Base-by-base conservation (phyloP, 2,888 invertebrate genomes). In the Drosophila borborema region DNA sequence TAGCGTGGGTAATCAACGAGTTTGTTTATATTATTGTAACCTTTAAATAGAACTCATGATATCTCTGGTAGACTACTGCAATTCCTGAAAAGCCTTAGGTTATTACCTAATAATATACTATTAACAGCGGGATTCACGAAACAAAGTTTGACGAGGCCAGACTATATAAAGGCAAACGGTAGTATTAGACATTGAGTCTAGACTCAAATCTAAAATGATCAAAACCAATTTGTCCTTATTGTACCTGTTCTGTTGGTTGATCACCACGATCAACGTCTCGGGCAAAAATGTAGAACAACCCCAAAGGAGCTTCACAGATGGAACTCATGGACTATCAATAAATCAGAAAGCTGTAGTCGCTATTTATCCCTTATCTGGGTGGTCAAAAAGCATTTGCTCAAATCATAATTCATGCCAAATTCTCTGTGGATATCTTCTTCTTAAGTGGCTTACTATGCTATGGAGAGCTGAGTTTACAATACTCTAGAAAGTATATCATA, bases 271-370 rank as follows among this genome's bases (percentile, higher is more conserved):
- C 20, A 20, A 20, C 20, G 20, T 2, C 20, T 20, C 20, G 20
- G 20, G 20, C 20, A 20, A 20, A 20, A 20, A 23, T 12, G 7
- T 55, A 14, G 46, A 54, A 3, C 3, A 40, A 2, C 59, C 59
- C 3, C 1, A 0, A 23, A 23, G 23, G 2, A 20, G 20, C 20
- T 0, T n/a, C 6, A 23, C 60, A 9, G 6, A 18, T 74, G 0
- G 34, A 40, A 0, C 28, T 46, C 1, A 14, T n/a, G n/a, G 61
- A 74, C 7, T 74, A 65, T 34, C 40, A 49, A 23, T 28, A 51
- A 2, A 7, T 73, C 1, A 31, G 45, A 10, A 70, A 68, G 18
- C 36, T 73, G 12, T 66, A 64, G 1, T 40, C 51, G 23, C 38
- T 20, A 2, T 20, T 20, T 20, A 20, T 20, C 20, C 20, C 2